Conservation (phyloP, 1,140 invertebrate genomes). For the Lepidurus couesii region DNA sequence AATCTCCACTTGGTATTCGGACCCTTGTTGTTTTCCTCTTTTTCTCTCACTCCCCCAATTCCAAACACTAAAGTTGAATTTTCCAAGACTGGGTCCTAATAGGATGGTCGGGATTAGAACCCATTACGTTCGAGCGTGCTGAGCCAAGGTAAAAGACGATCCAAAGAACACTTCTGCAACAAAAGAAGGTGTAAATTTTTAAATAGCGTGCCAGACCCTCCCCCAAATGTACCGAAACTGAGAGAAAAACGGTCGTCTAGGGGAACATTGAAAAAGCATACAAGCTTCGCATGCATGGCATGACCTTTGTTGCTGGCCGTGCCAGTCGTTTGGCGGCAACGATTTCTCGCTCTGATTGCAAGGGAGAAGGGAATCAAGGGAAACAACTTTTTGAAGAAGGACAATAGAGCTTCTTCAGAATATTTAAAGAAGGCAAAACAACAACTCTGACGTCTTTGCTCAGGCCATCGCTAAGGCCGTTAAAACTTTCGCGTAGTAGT, state of each 20-base stretch:
- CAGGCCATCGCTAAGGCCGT: background rate
- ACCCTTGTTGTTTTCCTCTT: background rate
- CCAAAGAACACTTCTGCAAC: background rate
- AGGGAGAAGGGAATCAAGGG: background rate
- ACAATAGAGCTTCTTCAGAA: background rate
- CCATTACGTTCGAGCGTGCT: background rate
- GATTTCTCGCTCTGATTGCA: background rate
- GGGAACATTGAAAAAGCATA: background rate
- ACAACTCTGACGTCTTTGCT: background rate
- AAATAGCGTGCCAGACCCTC: background rate
- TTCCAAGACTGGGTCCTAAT: background rate
- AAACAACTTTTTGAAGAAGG: background rate
- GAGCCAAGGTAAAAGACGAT: background rate
- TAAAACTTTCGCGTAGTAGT: background rate
- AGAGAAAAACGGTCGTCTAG: background rate
- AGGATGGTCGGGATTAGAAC: constrained; percentile 1
- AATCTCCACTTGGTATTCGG: background rate
- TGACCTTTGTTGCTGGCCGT: constrained; percentile 15
- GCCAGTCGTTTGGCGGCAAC: constrained; percentile 2
- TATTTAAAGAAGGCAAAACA: background rate
- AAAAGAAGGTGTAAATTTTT: constrained; percentile 2
- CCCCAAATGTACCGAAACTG: background rate
- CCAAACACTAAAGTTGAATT: background rate
- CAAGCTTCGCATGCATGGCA: constrained; percentile 14
- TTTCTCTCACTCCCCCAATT: background rate